Conservation (phyloP, 2,888 invertebrate genomes). For the Pomacea canaliculata region DNA sequence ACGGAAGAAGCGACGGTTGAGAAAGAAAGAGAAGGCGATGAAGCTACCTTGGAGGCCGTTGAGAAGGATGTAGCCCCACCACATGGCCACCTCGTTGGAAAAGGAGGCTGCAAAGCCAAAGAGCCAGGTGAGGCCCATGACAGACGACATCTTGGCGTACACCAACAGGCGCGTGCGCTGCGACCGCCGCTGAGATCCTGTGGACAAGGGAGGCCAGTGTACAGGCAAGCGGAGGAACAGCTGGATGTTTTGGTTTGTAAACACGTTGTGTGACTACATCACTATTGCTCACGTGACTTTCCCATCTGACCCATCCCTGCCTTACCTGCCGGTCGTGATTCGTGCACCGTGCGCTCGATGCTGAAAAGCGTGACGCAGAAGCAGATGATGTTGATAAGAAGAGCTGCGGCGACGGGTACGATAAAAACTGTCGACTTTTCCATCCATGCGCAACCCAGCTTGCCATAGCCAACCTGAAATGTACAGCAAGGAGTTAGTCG, state of each 20-base stretch:
- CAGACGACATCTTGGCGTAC: slow-evolving; percentile 27
- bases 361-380: slow-evolving; percentile 32
- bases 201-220: not conserved
- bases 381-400: slow-evolving; percentile 27
- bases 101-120: slow-evolving; percentile 30
- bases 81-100: slow-evolving; percentile 14
- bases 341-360: slow-evolving; percentile 22
- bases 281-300: no score
- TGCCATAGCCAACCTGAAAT: slow-evolving; percentile 19
- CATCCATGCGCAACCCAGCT: slow-evolving; percentile 19
- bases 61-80: slow-evolving; percentile 32
- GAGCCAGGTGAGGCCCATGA: slow-evolving; percentile 32
- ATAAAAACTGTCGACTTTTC: slow-evolving; percentile 24
- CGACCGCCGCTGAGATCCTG: slow-evolving; percentile 4
- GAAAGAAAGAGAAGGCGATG: slow-evolving; percentile 30
- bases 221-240: no score
- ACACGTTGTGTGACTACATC: no score
- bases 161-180: slow-evolving; percentile 13
- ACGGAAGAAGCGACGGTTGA: slow-evolving; percentile 18
- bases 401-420: slow-evolving; percentile 30
- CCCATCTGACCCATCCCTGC: no score
- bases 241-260: no score
- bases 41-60: slow-evolving; percentile 31
- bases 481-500: not conserved
- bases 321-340: not conserved